These are phyloP conservation scores for Drosophila sordidapex DNA, from an alignment of 2,888 invertebrate genomes.

Conservation along the genomic window DNA sequence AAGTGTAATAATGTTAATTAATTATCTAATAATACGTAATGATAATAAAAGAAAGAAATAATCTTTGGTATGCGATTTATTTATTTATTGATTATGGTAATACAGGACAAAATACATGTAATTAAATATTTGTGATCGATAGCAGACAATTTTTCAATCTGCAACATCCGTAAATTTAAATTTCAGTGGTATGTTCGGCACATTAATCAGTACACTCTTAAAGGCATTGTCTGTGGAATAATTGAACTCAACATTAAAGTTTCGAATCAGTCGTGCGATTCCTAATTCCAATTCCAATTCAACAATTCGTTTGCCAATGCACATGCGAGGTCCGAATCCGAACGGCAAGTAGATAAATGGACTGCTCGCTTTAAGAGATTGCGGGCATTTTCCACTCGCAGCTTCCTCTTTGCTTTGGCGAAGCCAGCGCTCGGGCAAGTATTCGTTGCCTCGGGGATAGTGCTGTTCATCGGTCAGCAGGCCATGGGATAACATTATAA, in stretches of 20 bases:
- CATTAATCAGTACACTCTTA: constrained; percentile 76
- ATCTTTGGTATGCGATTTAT: background rate
- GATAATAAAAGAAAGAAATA: background rate
- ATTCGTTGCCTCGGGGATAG: constrained; percentile 87
- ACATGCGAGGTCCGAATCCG: constrained; percentile 89
- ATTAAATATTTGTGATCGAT: background rate
- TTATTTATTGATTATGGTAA: background rate
- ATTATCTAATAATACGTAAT: background rate
- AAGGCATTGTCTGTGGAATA: constrained; percentile 78
- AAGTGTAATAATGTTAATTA: background rate
- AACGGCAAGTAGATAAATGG: constrained; percentile 86
- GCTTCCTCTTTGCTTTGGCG: constrained; percentile 37
- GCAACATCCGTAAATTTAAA: constrained; percentile 82
- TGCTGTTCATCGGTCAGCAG: constrained; percentile 86
- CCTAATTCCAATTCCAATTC: constrained; percentile 89
- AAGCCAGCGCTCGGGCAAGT: constrained; percentile 91
- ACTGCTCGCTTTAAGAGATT: constrained; percentile 86
- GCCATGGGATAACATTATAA: constrained; percentile 88
- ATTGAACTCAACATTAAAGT: constrained; percentile 79
- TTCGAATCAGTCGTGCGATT: constrained; percentile 83
- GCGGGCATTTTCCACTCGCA: constrained; percentile 88
- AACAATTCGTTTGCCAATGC: constrained; percentile 90
- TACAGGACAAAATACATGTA: background rate
- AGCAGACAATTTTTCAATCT: constrained; percentile 29
- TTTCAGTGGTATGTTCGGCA: constrained; percentile 83